phyloP scores from a whole-genome alignment of 2,888 invertebrate species.

The Polyommatus iphigenia region DNA sequence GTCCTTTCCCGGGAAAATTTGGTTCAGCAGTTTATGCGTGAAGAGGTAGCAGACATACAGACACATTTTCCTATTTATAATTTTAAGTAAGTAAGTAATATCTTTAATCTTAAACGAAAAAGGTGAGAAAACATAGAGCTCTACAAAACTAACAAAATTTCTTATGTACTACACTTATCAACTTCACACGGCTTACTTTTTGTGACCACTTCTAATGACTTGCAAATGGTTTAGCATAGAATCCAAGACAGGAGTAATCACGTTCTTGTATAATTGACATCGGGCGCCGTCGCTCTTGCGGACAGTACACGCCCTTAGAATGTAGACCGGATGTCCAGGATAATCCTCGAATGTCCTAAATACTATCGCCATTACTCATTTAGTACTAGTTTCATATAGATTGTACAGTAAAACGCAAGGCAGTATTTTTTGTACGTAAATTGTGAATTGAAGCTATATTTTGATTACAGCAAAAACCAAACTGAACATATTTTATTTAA shows the following conservation, averaged over 20 bases:
- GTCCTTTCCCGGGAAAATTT: no score
- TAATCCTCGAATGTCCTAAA: constrained; percentile 33
- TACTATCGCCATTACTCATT: constrained; percentile 18
- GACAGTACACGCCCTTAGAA: constrained; percentile 45
- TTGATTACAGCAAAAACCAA: neutral
- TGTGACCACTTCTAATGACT: neutral
- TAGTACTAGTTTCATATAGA: neutral
- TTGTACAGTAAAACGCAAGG: neutral
- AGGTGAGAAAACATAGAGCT: no score
- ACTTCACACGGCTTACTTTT: no score
- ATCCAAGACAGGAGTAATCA: constrained; percentile 49
- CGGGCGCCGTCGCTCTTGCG: constrained; percentile 54
- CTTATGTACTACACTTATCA: no score
- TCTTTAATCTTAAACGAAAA: no score
- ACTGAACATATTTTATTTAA: neutral
- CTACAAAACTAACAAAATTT: no score
- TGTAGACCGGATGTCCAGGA: constrained; percentile 51
- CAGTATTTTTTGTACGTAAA: neutral
- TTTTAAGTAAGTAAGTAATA: no score
- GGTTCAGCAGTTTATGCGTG: no score
- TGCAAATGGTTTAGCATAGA: constrained; percentile 8
- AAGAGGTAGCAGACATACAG: no score
- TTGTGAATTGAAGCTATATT: neutral
- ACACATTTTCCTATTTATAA: no score
- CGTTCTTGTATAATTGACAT: constrained; percentile 66